Evolutionary conservation across 1,140 invertebrate species (phyloP).

Genomic region (Drosophila repletoides): DNA sequence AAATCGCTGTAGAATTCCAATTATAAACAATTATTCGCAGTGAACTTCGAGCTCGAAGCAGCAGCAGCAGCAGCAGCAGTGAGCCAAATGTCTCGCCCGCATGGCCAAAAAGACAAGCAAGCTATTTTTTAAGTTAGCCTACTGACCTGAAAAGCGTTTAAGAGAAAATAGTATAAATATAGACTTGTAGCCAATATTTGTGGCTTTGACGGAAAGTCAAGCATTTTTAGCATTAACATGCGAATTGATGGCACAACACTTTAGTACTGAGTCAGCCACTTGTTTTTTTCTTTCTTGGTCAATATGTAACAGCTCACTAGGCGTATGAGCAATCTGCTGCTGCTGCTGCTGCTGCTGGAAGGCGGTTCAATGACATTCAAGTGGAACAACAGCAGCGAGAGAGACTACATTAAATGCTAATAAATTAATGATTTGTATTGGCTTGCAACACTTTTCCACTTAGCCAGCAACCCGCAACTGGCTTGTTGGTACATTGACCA

Average conservation of each 20-base stretch:
- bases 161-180: conserved; percentile 47
- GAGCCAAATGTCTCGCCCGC: conserved; percentile 1
- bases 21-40: conserved; percentile 65
- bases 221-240: conserved; percentile 62
- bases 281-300: conserved; percentile 14
- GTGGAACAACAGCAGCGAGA: conserved; percentile 39
- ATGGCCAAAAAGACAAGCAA: background rate
- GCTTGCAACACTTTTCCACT: conserved; percentile 49
- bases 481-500: conserved; percentile 43
- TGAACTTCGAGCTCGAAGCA: conserved; percentile 58
- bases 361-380: conserved; percentile 56
- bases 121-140: conserved; percentile 33
- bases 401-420: conserved; percentile 58
- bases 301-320: conserved; percentile 35
- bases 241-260: conserved; percentile 45
- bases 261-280: conserved; percentile 15
- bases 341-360: too few species aligned
- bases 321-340: conserved; percentile 49
- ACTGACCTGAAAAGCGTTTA: conserved; percentile 61
- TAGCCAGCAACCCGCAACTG: conserved; percentile 26
- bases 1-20: conserved; percentile 70
- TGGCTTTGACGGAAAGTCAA: conserved; percentile 9
- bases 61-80: too few species aligned
- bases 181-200: background rate
- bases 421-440: conserved; percentile 70